phyloP scores from a whole-genome alignment of 2,113 vertebrate species.

The Phodopus roborovskii region DNA sequence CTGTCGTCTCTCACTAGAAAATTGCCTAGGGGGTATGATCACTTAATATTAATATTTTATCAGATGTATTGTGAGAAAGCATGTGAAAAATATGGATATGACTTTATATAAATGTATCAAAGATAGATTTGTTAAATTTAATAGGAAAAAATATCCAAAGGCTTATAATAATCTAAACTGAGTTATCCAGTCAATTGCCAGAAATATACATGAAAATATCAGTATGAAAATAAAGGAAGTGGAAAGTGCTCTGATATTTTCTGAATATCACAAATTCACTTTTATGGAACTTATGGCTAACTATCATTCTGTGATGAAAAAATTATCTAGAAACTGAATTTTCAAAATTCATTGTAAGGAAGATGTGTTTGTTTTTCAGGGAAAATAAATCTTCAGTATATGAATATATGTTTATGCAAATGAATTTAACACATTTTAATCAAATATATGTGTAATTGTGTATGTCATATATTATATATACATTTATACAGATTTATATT shows the following conservation, averaged over 20 bases:
- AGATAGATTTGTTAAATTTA: conserved; percentile 65
- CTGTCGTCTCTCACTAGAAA: conserved; percentile 47
- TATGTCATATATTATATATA: neutral
- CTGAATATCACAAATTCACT: neutral
- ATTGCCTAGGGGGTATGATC: conserved; percentile 42
- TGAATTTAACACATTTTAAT: neutral
- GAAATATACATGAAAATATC: conserved; percentile 43
- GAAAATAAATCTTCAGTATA: neutral
- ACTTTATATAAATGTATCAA: conserved; percentile 52
- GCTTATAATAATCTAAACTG: conserved; percentile 23
- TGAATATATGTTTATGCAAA: neutral
- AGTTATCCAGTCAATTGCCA: neutral
- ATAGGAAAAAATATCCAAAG: conserved; percentile 6
- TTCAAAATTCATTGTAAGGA: neutral
- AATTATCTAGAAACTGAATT: neutral
- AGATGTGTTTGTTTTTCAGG: neutral
- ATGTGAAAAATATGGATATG: neutral
- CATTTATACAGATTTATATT: neutral
- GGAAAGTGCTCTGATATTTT: neutral
- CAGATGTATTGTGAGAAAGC: conserved; percentile 56
- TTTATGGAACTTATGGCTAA: conserved; percentile 29
- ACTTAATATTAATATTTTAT: conserved; percentile 72
- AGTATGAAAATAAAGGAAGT: conserved; percentile 1
- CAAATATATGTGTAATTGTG: neutral
- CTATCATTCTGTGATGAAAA: neutral